Percentiles rank a stretch among this genome's conserved stretches.
These are phyloP conservation scores for Rugalucina vietnamica DNA, from an alignment of 2,888 invertebrate species.

Conservation along the genomic window DNA sequence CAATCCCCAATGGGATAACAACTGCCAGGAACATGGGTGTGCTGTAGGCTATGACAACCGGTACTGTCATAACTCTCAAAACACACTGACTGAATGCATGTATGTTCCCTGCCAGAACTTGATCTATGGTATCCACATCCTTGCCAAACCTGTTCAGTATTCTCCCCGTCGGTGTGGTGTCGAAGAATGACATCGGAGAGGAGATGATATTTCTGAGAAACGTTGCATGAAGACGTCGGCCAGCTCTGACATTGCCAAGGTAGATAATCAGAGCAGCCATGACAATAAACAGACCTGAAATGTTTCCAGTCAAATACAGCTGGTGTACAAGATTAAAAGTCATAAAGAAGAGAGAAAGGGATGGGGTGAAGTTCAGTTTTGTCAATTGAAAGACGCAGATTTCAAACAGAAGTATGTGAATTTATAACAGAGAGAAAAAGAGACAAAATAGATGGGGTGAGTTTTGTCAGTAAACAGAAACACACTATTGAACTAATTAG, in stretches of 20 bases:
- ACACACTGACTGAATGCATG: slow-evolving; percentile 69
- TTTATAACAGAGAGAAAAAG: too few species aligned
- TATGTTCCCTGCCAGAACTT: slow-evolving; percentile 67
- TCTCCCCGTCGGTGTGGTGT: slow-evolving; percentile 79
- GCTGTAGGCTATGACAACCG: slow-evolving; percentile 72
- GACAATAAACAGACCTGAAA: slow-evolving; percentile 63
- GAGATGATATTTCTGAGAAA: slow-evolving; percentile 72
- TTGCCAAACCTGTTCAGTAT: slow-evolving; percentile 81
- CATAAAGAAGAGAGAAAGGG: too few species aligned
- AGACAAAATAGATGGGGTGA: too few species aligned
- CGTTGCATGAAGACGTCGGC: slow-evolving; percentile 67
- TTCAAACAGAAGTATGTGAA: too few species aligned
- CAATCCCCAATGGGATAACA: slow-evolving; percentile 72
- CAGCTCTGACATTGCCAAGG: slow-evolving; percentile 60
- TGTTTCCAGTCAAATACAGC: too few species aligned
- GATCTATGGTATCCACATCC: slow-evolving; percentile 80
- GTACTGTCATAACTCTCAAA: slow-evolving; percentile 68
- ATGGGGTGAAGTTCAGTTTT: too few species aligned
- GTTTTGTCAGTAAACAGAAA: too few species aligned
- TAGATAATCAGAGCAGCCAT: slow-evolving; percentile 50
- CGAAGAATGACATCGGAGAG: slow-evolving; percentile 80
- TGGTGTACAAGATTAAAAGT: too few species aligned
- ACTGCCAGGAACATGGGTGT: slow-evolving; percentile 75
- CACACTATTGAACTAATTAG: too few species aligned
- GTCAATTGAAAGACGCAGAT: too few species aligned